Percentiles rank a stretch among this genome's conserved stretches.
Conservation (phyloP, 2,888 invertebrate species). For the Diarsia dahlii region DNA sequence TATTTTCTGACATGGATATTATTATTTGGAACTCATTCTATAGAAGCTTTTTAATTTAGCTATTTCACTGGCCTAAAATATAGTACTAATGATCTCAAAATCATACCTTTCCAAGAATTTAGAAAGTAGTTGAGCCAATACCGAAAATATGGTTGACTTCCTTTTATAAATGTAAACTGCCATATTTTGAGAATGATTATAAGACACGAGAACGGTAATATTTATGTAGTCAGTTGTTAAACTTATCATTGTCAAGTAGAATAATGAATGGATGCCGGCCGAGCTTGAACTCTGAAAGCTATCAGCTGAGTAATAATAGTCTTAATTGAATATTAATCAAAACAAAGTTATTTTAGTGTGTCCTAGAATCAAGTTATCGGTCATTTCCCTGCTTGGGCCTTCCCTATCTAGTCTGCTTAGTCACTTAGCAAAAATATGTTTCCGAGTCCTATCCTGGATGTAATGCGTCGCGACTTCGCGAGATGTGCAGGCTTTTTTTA, state of each 20-base stretch:
- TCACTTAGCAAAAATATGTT: constrained; percentile 1
- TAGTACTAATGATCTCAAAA: neutral
- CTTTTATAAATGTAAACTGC: neutral
- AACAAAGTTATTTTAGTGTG: constrained; percentile 31
- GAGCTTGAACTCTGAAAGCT: constrained; percentile 29
- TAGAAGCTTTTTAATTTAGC: neutral
- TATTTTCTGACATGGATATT: neutral
- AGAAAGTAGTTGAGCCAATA: neutral
- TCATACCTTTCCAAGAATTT: neutral
- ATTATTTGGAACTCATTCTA: neutral
- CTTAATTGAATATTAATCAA: constrained; percentile 43
- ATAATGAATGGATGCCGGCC: constrained; percentile 32
- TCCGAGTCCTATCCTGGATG: neutral
- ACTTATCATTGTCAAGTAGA: constrained; percentile 22
- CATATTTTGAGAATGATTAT: neutral
- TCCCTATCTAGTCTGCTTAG: neutral
- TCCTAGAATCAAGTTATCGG: constrained; percentile 45
- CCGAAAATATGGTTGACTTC: constrained; percentile 21
- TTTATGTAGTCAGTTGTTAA: neutral
- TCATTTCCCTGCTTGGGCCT: constrained; percentile 25
- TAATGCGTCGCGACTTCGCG: neutral
- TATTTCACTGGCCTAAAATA: neutral
- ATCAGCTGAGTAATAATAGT: constrained; percentile 33
- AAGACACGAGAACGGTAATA: neutral
- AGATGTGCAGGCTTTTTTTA: neutral